phyloP scores from a whole-genome alignment of 2,888 invertebrate genomes.

The Pocota personata region DNA sequence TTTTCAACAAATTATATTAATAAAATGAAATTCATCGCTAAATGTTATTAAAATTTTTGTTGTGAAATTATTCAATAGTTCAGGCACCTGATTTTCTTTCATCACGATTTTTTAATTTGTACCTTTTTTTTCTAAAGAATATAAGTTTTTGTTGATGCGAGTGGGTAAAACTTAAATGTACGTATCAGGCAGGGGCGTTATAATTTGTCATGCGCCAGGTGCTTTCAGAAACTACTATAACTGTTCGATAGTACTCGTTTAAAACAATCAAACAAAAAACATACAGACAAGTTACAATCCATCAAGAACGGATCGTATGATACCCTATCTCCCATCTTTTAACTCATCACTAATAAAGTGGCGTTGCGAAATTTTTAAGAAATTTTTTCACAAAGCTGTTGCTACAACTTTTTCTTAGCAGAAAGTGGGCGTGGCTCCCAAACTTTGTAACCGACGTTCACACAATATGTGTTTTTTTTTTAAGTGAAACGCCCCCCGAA shows the following conservation, averaged over 20 bases:
- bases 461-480: too few species aligned
- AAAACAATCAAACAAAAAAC: background rate
- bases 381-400: too few species aligned
- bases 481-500: too few species aligned
- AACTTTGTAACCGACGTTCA: too few species aligned
- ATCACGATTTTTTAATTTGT: constrained; percentile 37
- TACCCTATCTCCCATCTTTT: too few species aligned
- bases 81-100: constrained; percentile 16
- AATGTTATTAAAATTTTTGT: background rate
- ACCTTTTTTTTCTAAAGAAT: background rate
- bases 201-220: constrained; percentile 11
- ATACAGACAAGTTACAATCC: too few species aligned
- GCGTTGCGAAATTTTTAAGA: too few species aligned
- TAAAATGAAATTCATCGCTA: background rate
- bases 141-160: background rate
- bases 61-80: constrained; percentile 22
- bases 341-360: too few species aligned
- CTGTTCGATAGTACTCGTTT: background rate
- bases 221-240: background rate
- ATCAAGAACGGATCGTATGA: too few species aligned
- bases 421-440: too few species aligned
- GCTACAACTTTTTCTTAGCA: too few species aligned
- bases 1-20: constrained; percentile 14
- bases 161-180: background rate
- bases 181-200: background rate